A percentile compares a stretch with the other conserved stretches of the same genome.
Conservation (phyloP, 2,113 vertebrate species). For the Addax nasomaculatus region DNA sequence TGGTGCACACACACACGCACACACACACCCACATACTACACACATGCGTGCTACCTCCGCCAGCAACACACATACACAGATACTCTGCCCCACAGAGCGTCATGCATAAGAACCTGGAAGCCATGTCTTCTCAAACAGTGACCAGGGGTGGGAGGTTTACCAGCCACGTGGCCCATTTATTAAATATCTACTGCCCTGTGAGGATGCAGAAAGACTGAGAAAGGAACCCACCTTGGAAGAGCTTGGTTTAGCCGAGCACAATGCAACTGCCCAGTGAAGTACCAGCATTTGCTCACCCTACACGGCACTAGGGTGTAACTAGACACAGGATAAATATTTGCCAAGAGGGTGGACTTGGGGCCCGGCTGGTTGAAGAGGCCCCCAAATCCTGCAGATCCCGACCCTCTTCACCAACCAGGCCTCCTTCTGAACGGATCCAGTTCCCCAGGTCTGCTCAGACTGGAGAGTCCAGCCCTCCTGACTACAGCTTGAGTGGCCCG, state of each 20-base stretch:
- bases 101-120: neutral
- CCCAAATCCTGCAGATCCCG: neutral
- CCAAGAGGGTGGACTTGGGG: neutral
- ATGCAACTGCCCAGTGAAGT: neutral
- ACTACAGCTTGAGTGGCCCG: neutral
- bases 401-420: rapidly evolving
- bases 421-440: neutral
- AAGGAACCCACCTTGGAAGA: neutral
- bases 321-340: neutral
- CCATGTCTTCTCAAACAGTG: neutral
- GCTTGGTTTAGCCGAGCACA: neutral
- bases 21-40: neutral
- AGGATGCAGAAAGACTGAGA: neutral
- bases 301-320: neutral
- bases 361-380: neutral
- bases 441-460: neutral
- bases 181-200: neutral
- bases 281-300: neutral
- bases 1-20: rapidly evolving
- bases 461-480: neutral
- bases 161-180: neutral
- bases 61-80: neutral
- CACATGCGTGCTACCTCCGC: neutral
- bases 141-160: neutral
- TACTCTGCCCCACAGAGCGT: neutral